A percentile compares a stretch with the other conserved stretches of the same genome.
Evolutionary conservation across 1,140 invertebrate genomes (phyloP).

Genomic region (Drosophila carrolli): DNA sequence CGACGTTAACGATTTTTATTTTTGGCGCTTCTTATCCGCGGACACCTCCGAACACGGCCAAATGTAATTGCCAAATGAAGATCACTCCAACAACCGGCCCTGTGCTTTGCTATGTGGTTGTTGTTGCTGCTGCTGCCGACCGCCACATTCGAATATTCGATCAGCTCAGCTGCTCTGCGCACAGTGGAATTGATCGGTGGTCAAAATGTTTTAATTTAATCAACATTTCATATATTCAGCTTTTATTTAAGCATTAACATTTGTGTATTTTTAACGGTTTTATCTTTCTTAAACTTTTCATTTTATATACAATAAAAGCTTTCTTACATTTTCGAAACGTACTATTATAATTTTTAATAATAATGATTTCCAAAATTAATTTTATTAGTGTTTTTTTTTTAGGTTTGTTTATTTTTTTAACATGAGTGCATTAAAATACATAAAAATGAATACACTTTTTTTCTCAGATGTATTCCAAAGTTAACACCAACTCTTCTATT

Average conservation of each 20-base stretch:
- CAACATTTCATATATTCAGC: neutral
- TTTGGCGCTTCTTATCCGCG: constrained; percentile 21
- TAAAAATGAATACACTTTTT: too few species aligned
- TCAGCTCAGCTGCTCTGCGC: constrained; percentile 6
- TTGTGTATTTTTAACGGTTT: neutral
- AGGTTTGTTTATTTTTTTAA: too few species aligned
- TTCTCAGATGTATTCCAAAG: too few species aligned
- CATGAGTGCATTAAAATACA: too few species aligned
- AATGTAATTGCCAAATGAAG: constrained; percentile 29
- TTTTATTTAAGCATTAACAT: neutral
- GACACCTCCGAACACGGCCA: constrained; percentile 41
- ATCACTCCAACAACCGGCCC: constrained; percentile 15
- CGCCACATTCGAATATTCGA: constrained; percentile 8
- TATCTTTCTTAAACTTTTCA: too few species aligned
- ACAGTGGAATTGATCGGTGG: neutral
- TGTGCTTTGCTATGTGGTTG: neutral
- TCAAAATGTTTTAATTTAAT: neutral
- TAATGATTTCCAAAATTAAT: too few species aligned
- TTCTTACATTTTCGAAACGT: too few species aligned
- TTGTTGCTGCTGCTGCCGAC: constrained; percentile 7
- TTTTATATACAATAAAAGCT: neutral
- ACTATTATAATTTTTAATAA: too few species aligned
- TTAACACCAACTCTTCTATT: too few species aligned
- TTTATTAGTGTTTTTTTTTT: too few species aligned
- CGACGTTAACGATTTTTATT: constrained; percentile 5